A percentile compares a stretch with the other conserved stretches of the same genome.
Evolutionary conservation across 2,797 vertebrate genomes (phyloP).

Genomic region (Enteromius anoplus): DNA sequence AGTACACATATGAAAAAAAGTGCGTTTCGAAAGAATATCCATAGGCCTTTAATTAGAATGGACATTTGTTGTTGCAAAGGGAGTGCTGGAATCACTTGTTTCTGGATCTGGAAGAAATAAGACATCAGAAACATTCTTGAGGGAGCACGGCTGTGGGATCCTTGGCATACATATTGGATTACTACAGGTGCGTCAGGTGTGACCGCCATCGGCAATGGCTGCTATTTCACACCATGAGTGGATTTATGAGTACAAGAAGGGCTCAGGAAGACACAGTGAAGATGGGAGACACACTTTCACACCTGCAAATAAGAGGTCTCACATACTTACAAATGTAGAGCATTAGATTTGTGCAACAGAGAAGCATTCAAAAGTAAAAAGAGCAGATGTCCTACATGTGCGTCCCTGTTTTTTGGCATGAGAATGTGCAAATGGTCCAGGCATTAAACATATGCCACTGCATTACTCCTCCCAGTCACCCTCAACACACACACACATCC

Average conservation of each 20-base stretch:
- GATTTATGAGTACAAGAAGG: slow-evolving; percentile 63
- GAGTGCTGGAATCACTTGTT: slow-evolving; percentile 1
- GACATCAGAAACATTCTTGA: slow-evolving; percentile 65
- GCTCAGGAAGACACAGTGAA: slow-evolving; percentile 48
- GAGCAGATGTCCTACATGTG: slow-evolving; percentile 40
- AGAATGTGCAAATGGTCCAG: slow-evolving; percentile 14
- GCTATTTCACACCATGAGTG: slow-evolving; percentile 65
- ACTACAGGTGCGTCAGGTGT: slow-evolving; percentile 76
- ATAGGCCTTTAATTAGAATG: neutral
- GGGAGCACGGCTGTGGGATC: slow-evolving; percentile 51
- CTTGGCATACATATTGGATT: slow-evolving; percentile 71
- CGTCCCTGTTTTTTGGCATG: slow-evolving; percentile 38
- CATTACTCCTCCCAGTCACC: slow-evolving; percentile 11
- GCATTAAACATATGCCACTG: slow-evolving; percentile 43
- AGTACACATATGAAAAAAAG: neutral
- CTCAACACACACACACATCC: slow-evolving; percentile 20
- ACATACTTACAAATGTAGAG: slow-evolving; percentile 12
- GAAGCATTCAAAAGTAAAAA: slow-evolving; percentile 11
- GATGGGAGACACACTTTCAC: slow-evolving; percentile 22
- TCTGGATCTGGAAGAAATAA: slow-evolving; percentile 63
- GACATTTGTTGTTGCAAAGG: slow-evolving; percentile 1
- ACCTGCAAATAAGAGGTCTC: neutral
- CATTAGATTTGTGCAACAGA: slow-evolving; percentile 4
- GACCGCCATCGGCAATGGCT: slow-evolving; percentile 65
- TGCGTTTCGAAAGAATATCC: neutral